phyloP scores from a whole-genome alignment of 2,113 vertebrate species.

The Zosterops pallidus region DNA sequence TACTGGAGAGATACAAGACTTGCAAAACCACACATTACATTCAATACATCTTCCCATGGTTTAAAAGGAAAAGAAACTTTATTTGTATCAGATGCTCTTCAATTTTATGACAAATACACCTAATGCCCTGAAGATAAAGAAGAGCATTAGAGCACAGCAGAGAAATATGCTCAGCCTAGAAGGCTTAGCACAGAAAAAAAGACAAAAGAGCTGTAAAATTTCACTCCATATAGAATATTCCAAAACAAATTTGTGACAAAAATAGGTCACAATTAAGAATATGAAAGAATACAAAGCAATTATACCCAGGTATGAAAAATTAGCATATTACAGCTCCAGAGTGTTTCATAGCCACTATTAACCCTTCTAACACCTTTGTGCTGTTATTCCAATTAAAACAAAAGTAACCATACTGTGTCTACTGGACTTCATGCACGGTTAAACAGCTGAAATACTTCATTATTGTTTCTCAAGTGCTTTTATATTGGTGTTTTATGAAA shows the following conservation, averaged over 20 bases:
- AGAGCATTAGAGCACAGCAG: neutral
- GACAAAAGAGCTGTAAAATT: neutral
- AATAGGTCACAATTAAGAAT: slow-evolving; percentile 7
- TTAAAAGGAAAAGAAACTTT: slow-evolving; percentile 25
- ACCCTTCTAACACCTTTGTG: neutral
- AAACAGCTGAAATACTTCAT: neutral
- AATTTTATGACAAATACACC: neutral
- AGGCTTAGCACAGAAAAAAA: neutral
- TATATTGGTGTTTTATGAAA: neutral
- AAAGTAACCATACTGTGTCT: neutral
- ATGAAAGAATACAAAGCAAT: neutral
- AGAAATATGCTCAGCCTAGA: neutral
- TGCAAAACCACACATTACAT: neutral
- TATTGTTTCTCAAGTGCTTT: neutral
- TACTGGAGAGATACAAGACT: neutral
- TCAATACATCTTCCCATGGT: neutral
- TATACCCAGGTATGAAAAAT: neutral
- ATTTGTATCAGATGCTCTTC: neutral
- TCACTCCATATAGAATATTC: neutral
- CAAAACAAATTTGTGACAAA: neutral
- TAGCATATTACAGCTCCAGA: neutral
- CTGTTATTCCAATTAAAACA: neutral
- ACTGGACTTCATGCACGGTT: neutral
- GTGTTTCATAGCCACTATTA: neutral
- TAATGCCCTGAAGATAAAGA: slow-evolving; percentile 28